Percentiles rank a stretch among this genome's conserved stretches.
Conservation (phyloP, 2,888 invertebrate genomes). For the Pteria penguin region DNA sequence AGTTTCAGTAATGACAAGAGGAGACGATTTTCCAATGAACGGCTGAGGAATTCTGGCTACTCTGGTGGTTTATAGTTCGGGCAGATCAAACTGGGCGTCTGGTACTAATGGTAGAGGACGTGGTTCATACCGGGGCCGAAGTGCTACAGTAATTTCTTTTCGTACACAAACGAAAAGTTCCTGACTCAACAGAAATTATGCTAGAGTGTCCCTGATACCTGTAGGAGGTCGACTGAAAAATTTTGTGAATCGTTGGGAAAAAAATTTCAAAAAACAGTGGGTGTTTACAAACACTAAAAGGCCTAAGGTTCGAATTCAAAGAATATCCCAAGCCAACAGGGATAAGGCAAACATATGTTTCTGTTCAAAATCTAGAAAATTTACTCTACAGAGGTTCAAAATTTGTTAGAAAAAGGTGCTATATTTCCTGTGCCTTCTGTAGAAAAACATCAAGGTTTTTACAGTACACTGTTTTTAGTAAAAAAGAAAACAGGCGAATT, state of each 20-base stretch:
- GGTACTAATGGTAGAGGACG: too few relatives aligned
- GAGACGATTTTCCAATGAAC: too few relatives aligned
- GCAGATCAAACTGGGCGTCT: too few relatives aligned
- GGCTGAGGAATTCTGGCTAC: too few relatives aligned
- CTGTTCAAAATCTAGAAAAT: background rate
- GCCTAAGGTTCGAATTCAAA: slow-evolving; percentile 20
- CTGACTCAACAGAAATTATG: too few relatives aligned
- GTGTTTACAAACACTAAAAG: slow-evolving; percentile 3
- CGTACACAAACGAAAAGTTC: too few relatives aligned
- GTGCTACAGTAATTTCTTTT: too few relatives aligned
- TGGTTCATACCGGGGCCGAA: too few relatives aligned
- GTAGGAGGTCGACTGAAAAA: slow-evolving; percentile 13
- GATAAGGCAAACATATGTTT: background rate
- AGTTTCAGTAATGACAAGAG: too few relatives aligned
- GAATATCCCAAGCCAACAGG: background rate
- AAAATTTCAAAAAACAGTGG: slow-evolving; percentile 27
- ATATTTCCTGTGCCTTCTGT: background rate
- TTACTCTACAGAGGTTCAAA: slow-evolving; percentile 9
- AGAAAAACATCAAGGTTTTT: slow-evolving; percentile 22
- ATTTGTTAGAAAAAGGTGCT: slow-evolving; percentile 8
- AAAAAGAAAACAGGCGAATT: slow-evolving; percentile 24
- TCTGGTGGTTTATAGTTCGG: too few relatives aligned
- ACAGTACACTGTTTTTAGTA: slow-evolving; percentile 22
- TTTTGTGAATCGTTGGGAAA: slow-evolving; percentile 16
- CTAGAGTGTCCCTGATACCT: slow-evolving; percentile 12